Base-by-base conservation (phyloP, 2,113 vertebrate species). In the Serinus canaria region DNA sequence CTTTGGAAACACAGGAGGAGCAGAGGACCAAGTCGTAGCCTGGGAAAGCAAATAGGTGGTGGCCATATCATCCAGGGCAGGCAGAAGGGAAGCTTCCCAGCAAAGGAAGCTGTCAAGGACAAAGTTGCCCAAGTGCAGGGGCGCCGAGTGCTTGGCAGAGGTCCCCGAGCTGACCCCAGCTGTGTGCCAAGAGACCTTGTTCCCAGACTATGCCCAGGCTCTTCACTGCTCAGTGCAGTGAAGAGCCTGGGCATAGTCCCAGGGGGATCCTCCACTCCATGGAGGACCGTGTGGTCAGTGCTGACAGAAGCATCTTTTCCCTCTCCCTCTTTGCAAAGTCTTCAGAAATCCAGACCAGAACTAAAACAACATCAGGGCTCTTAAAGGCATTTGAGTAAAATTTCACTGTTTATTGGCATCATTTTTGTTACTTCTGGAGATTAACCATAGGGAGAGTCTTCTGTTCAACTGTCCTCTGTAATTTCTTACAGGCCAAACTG, bases 221-320 rank as follows among this genome's bases (percentile, higher is more conserved):
- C n/a, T n/a, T n/a, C n/a, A n/a, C n/a, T n/a, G n/a, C n/a, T n/a
- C 4, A 0, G 24, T 49, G 52, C 11, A 0, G 6, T 44, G 27
- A 80, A 49, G 19, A 83, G 27, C 52, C 58, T 67, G 62, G 41
- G 5, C 67, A 53, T 1, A 66, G 41, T 30, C 56, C 41, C 33
- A 70, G 43, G 23, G 47, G 5, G 8, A 11, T 53, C 35, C 28
- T 87, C 53, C 21, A 21, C 30, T 28, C 31, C 53, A 6, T 20
- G 15, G 52, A 72, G 31, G 5, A 39, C 43, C 43, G 23, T 3
- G 1, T 62, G 30, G 27, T 8, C 67, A 66, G 50, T 47, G 46
- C 20, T 67, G 58, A 47, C 15, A 58, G 58, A 68, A 90, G 10
- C 31, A 55, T 59, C 31, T 28, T 88, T 78, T 50, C 39, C 20